These are phyloP conservation scores for Nomada lathburiana DNA, from an alignment of 2,888 invertebrate species.

Conservation along the genomic window DNA sequence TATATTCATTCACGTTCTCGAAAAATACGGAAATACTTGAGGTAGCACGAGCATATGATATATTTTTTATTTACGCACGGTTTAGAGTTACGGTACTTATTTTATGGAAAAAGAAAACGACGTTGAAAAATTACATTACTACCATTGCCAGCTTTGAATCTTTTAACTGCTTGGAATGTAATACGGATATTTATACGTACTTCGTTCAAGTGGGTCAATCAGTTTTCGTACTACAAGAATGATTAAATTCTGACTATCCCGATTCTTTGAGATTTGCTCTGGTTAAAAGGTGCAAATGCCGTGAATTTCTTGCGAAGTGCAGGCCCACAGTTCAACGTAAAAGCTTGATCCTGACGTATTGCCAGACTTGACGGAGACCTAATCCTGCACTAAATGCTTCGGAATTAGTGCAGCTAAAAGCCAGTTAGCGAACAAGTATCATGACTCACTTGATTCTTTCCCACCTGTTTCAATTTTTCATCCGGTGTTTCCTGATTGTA, in stretches of 20 bases:
- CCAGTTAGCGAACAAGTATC: not conserved
- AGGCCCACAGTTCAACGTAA: not conserved
- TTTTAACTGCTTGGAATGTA: not conserved
- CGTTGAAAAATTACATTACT: too few species aligned
- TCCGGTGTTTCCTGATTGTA: not conserved
- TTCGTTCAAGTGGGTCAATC: not conserved
- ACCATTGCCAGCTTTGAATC: too few species aligned
- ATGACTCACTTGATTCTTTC: not conserved
- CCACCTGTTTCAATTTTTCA: not conserved
- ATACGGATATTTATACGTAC: not conserved
- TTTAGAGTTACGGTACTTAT: too few species aligned
- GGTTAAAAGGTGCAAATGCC: not conserved
- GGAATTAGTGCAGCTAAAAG: not conserved
- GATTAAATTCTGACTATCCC: not conserved
- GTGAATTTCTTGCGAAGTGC: not conserved
- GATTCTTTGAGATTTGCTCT: not conserved
- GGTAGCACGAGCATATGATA: too few species aligned
- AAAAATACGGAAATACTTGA: too few species aligned
- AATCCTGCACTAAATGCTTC: not conserved
- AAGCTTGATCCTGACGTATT: not conserved
- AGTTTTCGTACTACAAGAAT: not conserved
- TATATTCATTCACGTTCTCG: too few species aligned
- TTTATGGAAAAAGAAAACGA: too few species aligned
- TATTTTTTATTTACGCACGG: too few species aligned
- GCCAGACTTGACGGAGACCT: not conserved